These are phyloP conservation scores for Myanophis thanlyinensis DNA, from an alignment of 2,113 vertebrate species.

Conservation along the genomic window DNA sequence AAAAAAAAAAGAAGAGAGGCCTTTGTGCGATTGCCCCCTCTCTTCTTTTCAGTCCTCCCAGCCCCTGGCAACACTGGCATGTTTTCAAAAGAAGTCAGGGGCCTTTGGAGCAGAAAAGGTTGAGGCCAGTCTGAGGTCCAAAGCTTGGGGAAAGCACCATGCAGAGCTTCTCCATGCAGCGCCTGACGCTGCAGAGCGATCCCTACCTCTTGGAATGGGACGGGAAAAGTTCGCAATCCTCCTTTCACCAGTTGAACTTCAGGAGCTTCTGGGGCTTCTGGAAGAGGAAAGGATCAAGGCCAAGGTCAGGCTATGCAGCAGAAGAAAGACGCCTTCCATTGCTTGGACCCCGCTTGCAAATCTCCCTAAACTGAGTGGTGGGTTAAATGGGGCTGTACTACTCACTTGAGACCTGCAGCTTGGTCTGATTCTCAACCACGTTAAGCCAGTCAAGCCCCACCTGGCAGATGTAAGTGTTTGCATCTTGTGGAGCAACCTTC, in stretches of 20 bases:
- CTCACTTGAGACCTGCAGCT: slow-evolving; percentile 84
- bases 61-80: too few relatives aligned
- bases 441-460: slow-evolving; percentile 39
- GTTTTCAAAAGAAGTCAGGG: background rate
- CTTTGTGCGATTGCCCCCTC: too few relatives aligned
- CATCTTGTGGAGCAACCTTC: slow-evolving; percentile 63
- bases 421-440: slow-evolving; percentile 62
- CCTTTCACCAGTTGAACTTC: slow-evolving; percentile 55
- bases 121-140: background rate
- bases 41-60: too few relatives aligned
- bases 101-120: too few relatives aligned
- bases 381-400: background rate
- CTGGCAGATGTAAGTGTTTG: slow-evolving; percentile 75
- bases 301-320: background rate
- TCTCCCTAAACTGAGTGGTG: too few relatives aligned
- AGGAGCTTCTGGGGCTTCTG: slow-evolving; percentile 72
- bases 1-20: too few relatives aligned
- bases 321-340: rapidly evolving
- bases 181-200: rapidly evolving
- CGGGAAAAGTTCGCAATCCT: slow-evolving; percentile 64
- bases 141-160: background rate
- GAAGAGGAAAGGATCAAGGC: background rate
- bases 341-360: background rate
- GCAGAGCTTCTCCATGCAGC: background rate
- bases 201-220: slow-evolving; percentile 52